A percentile compares a stretch with the other conserved stretches of the same genome.
phyloP scores from a whole-genome alignment of 2,113 vertebrate genomes.

The Prietella phreatophila region DNA sequence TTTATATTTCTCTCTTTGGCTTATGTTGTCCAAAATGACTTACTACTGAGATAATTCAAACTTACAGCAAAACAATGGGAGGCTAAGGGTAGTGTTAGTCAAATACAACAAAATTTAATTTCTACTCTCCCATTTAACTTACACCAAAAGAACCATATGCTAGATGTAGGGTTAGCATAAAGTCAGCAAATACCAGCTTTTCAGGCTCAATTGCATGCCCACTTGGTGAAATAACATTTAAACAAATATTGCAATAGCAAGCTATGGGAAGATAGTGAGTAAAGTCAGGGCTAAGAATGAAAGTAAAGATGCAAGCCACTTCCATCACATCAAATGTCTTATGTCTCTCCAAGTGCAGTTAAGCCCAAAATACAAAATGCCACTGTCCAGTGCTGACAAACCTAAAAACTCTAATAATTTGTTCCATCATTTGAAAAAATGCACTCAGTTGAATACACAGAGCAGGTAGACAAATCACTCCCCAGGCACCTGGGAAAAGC shows the following conservation, averaged over 20 bases:
- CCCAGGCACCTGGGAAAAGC: not conserved
- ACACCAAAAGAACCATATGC: not conserved
- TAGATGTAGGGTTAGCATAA: not conserved
- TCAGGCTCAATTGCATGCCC: not conserved
- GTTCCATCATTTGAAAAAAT: not conserved
- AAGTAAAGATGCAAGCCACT: not conserved
- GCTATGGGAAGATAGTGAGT: not conserved
- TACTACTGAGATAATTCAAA: not conserved
- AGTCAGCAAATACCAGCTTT: not conserved
- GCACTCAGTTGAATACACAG: not conserved
- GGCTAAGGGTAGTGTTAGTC: not conserved
- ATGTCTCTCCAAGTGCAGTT: not conserved
- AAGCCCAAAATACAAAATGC: not conserved
- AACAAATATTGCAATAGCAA: not conserved
- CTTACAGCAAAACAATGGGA: not conserved
- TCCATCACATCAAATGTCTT: not conserved
- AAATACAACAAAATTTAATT: not conserved
- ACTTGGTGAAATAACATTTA: not conserved
- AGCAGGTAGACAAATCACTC: not conserved
- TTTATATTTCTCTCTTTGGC: not conserved
- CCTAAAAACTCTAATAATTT: not conserved
- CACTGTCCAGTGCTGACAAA: not conserved
- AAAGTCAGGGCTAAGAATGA: not conserved
- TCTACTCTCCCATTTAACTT: not conserved
- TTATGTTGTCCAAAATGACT: slow-evolving; percentile 1